phyloP scores from a whole-genome alignment of 2,113 vertebrate species.

The Alectura lathami region DNA sequence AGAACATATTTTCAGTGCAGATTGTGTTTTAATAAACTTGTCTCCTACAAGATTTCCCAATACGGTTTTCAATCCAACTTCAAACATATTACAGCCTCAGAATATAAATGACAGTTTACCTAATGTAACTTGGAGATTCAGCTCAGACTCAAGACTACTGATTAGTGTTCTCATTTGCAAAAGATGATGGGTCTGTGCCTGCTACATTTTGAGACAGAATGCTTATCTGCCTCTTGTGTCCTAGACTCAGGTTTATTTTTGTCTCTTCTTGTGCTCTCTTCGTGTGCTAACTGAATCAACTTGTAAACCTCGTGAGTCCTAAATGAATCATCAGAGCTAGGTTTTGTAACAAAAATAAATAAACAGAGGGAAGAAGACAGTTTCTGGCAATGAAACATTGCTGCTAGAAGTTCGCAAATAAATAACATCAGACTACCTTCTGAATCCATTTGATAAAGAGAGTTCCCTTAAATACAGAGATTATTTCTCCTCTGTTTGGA shows the following conservation, averaged over 20 bases:
- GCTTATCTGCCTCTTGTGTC: neutral
- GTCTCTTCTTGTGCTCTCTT: neutral
- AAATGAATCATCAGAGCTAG: neutral
- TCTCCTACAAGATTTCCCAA: neutral
- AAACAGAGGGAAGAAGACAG: neutral
- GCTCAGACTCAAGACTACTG: neutral
- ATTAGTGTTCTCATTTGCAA: slow-evolving; percentile 25
- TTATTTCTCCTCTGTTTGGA: neutral
- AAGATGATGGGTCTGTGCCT: neutral
- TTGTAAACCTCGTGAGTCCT: neutral
- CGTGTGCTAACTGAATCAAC: neutral
- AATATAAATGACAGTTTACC: slow-evolving; percentile 26
- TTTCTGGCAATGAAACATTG: neutral
- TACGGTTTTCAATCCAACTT: neutral
- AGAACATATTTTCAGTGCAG: neutral
- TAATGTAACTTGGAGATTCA: slow-evolving; percentile 22
- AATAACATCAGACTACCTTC: neutral
- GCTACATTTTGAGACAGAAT: neutral
- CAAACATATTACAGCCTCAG: neutral
- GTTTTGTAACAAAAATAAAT: neutral
- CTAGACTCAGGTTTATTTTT: neutral
- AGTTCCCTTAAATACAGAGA: neutral
- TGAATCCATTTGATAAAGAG: neutral
- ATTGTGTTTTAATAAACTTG: slow-evolving; percentile 21
- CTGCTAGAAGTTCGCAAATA: neutral